Conservation (phyloP, 2,797 vertebrate species). For the Sciurus carolinensis region DNA sequence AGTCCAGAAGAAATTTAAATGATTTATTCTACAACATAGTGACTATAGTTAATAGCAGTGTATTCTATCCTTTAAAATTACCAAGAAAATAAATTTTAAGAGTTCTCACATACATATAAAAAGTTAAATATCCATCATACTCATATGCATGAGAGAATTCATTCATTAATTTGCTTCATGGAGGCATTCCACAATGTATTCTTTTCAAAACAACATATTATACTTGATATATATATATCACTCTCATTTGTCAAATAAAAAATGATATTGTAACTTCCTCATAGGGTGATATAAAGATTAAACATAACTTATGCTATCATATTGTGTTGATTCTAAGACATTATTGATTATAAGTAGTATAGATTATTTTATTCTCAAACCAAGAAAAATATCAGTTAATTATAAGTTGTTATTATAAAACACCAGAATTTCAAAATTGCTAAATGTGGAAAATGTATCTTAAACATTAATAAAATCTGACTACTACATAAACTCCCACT, state of each 20-base stretch:
- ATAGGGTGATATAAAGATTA: background rate
- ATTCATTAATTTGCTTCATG: background rate
- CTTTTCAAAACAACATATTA: background rate
- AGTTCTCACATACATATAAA: background rate
- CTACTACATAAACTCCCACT: background rate
- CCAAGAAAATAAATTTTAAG: background rate
- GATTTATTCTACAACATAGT: background rate
- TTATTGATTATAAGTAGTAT: background rate
- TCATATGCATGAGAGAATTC: background rate
- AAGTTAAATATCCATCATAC: background rate
- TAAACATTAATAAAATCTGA: slow-evolving; percentile 44
- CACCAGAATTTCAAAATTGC: background rate
- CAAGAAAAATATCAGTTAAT: slow-evolving; percentile 16
- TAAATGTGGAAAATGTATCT: background rate
- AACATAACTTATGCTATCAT: background rate
- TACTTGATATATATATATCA: background rate
- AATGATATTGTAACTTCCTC: background rate
- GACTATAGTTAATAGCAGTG: background rate
- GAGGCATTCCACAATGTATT: background rate
- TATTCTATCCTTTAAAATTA: background rate
- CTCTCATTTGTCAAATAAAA: background rate
- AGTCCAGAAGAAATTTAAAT: background rate
- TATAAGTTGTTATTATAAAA: background rate
- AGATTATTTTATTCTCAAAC: slow-evolving; percentile 20
- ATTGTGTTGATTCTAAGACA: slow-evolving; percentile 20